Conservation (phyloP, 2,113 vertebrate species). For the Todiramphus chloris region DNA sequence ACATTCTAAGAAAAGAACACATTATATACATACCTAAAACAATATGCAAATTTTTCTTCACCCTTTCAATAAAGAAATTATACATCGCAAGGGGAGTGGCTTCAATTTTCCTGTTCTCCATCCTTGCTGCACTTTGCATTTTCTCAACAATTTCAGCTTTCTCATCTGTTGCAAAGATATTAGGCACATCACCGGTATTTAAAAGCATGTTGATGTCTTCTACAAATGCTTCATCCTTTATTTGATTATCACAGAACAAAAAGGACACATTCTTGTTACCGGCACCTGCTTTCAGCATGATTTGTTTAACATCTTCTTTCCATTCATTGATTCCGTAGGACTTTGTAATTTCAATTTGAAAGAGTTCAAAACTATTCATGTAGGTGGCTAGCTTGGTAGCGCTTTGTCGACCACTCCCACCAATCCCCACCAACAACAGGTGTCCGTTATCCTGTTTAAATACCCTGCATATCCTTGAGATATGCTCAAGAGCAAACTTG, state of each 20-base stretch:
- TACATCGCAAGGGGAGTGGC: slow-evolving; percentile 87
- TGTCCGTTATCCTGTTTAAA: slow-evolving; percentile 91
- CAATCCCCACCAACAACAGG: slow-evolving; percentile 86
- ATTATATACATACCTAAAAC: slow-evolving; percentile 79
- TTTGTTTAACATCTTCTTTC: slow-evolving; percentile 87
- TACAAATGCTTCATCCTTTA: slow-evolving; percentile 89
- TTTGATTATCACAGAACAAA: slow-evolving; percentile 88
- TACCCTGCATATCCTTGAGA: slow-evolving; percentile 91
- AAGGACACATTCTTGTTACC: slow-evolving; percentile 80
- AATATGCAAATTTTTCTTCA: slow-evolving; percentile 91
- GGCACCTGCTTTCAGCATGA: slow-evolving; percentile 86
- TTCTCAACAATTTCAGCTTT: slow-evolving; percentile 89
- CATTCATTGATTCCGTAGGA: slow-evolving; percentile 83
- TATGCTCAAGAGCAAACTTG: slow-evolving; percentile 90
- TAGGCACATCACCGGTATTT: slow-evolving; percentile 90
- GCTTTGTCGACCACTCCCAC: slow-evolving; percentile 88
- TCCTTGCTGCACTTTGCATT: slow-evolving; percentile 81
- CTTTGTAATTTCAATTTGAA: slow-evolving; percentile 90
- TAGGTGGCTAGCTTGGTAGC: slow-evolving; percentile 86
- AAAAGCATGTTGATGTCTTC: slow-evolving; percentile 93
- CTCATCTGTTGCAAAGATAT: slow-evolving; percentile 89
- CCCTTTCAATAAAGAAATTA: slow-evolving; percentile 88
- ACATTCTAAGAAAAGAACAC: not conserved
- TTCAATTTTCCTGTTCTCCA: slow-evolving; percentile 83
- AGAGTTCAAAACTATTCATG: slow-evolving; percentile 84